Evolutionary conservation across 2,888 invertebrate species (phyloP), one percentile per base, ranked within the genome.

Genomic region (Eremobia ochroleuca): DNA sequence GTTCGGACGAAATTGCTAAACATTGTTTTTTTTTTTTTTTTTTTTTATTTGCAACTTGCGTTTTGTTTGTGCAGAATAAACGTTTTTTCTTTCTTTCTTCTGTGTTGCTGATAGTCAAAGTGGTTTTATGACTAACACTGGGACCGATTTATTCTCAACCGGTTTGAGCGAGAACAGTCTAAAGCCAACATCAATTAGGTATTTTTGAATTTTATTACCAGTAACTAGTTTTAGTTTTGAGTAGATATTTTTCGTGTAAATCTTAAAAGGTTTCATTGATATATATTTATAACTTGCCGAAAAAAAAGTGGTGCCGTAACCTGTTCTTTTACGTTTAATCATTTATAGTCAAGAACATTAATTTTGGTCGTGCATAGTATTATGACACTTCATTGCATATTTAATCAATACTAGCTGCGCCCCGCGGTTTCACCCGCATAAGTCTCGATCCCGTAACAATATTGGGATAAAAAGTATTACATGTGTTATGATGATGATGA

Each of bases 101-200:
- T n/a, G n/a, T n/a, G n/a, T n/a, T 64, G 71, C 55, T 59, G 85
- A 81, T 79, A 78, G 70, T 73, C 77, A 87, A 85, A 81, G 73
- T 87, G 77, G 77, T 84, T 87, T 87, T 87, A 85, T 66, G 87
- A 79, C 75, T 72, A 69, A 73, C 69, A 61, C 34, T 43, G 62
- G 21, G 25, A 82, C 87, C 73, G 76, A 82, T 89, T 85, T 65
- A 58, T 49, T 52, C 21, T 52, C 21, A 59, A 82, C 73, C 70
- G 46, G 76, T 75, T 84, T 70, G n/a, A 25, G 5, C 15, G 64
- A 67, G 31, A 46, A n/a, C n/a, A 55, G 18, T 40, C 11, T 28
- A 65, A 18, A 55, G 43, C 25, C 58, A 71, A 37, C 21, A 37
- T 34, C 55, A 52, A 37, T 31, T 70, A 52, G 28, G 67, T 25